Evolutionary conservation across 2,113 vertebrate species (phyloP), one percentile per base, ranked within the genome.

Genomic region (Sphaerodactylus townsendi): DNA sequence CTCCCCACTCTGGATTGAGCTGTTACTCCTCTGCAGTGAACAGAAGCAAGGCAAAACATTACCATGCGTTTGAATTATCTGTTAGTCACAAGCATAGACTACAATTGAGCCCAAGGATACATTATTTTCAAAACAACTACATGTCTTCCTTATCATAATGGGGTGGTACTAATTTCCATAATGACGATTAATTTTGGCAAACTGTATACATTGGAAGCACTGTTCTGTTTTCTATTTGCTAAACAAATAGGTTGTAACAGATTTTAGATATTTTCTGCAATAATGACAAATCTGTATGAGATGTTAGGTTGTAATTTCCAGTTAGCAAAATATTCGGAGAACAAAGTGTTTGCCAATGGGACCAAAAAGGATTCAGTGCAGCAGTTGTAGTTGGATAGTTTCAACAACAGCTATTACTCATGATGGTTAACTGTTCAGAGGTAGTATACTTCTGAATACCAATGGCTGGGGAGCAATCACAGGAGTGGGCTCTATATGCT

Each of bases 71-170:
- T 33, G 10, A 30, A 41, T 21, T 84, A 21, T 6, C 37, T 77
- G 5, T 39, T 73, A 23, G 35, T 68, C 56, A 41, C 53, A 56
- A 23, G 35, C 71, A 64, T 0, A 81, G 56, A 65, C 50, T 68
- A 35, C 23, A 69, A 50, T 69, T 44, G 30, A 2, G 4, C 11
- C 11, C 25, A 64, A 80, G 17, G 4, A 2, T 0, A 8, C 11
- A 4, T 41, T 78, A 59, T 73, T 80, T 48, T 62, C 15, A 48
- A 25, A 0, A 1, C 0, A 1, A 1, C 0, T 2, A 5, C 17
- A 66, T 2, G 1, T 64, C 1, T 11, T 83, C 15, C n/a, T 44
- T 62, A 3, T 19, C 33, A 25, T 79, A 37, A 80, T 7, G 25
- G 14, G 14, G 13, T 1, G 7, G 3, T 65, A 25, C 56, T 44